Base-by-base conservation (phyloP, 2,888 invertebrate genomes). In the Drosophila paracracens region DNA sequence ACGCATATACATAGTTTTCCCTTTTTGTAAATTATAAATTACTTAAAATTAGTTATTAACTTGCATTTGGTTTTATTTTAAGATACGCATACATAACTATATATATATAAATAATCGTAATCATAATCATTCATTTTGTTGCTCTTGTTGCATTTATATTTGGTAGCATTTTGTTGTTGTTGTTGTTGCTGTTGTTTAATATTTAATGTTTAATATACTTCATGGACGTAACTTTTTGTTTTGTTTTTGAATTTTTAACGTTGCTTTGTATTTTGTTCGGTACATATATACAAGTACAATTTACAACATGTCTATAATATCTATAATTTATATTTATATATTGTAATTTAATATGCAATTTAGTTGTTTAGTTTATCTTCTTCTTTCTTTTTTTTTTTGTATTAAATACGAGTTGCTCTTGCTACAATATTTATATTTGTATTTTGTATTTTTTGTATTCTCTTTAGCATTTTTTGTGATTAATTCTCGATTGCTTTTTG, bases 221-320 rank as follows among this genome's bases (percentile, higher is more conserved):
- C 61, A 79, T 89, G 90, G 89, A 89, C 89, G 89, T 84, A 86
- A 90, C 66, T 79, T 75, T 81, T 62, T 70, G 33, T 74, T 43
- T 71, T 82, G 56, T 50, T 67, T 63, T 63, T 70, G 27, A 76
- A 56, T 56, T 76, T 72, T 86, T 82, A 87, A 82, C 71, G 78
- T 87, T 86, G 87, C 74, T 83, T 86, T 84, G 77, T 81, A 73
- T 75, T 81, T 76, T 80, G 64, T 70, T 78, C 62, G 68, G 71
- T 88, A 79, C 80, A 71, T 88, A 82, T 83, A 74, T 85, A 81
- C 82, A 84, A 86, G 73, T 85, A 87, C 84, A 88, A 86, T 86
- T 76, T 89, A 82, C 82, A 89, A 90, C 85, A 85, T 77, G 79
- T 63, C 67, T 87, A 66, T 81, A 74, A 58, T 76, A 78, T 13